Conservation (phyloP, 2,888 invertebrate species). For the Aplocera efformata region DNA sequence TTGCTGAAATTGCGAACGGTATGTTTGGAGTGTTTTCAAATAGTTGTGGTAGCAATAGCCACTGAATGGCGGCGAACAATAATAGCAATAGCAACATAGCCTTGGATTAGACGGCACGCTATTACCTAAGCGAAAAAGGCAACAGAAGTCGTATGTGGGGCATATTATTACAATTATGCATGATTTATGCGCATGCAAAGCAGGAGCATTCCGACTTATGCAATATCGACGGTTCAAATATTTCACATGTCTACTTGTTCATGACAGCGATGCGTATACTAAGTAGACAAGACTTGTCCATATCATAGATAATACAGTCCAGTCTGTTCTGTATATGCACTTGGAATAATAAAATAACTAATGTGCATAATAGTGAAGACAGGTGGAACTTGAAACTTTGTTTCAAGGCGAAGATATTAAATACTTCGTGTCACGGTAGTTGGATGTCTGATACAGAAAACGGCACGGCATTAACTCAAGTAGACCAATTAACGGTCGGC, state of each 20-base stretch:
- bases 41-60: too few relatives aligned
- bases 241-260: conserved; percentile 26
- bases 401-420: background rate
- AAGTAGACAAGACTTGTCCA: conserved; percentile 23
- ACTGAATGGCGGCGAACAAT: too few relatives aligned
- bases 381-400: conserved; percentile 5
- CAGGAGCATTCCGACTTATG: conserved; percentile 40
- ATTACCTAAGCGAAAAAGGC: conserved; percentile 33
- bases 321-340: conserved; percentile 2
- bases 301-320: conserved; percentile 16
- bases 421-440: too few relatives aligned
- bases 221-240: conserved; percentile 37
- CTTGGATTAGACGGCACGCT: conserved; percentile 18
- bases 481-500: too few relatives aligned
- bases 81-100: conserved; percentile 7
- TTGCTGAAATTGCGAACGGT: too few relatives aligned
- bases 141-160: conserved; percentile 33
- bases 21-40: too few relatives aligned
- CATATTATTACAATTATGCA: conserved; percentile 51
- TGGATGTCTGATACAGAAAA: too few relatives aligned
- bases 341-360: conserved; percentile 7
- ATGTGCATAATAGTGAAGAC: conserved; percentile 4
- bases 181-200: conserved; percentile 44
- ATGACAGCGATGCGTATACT: conserved; percentile 23
- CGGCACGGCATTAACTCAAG: too few relatives aligned